Evolutionary conservation across 2,888 invertebrate genomes (phyloP), one percentile per base, ranked within the genome.

Genomic region (Drosophila mimica): DNA sequence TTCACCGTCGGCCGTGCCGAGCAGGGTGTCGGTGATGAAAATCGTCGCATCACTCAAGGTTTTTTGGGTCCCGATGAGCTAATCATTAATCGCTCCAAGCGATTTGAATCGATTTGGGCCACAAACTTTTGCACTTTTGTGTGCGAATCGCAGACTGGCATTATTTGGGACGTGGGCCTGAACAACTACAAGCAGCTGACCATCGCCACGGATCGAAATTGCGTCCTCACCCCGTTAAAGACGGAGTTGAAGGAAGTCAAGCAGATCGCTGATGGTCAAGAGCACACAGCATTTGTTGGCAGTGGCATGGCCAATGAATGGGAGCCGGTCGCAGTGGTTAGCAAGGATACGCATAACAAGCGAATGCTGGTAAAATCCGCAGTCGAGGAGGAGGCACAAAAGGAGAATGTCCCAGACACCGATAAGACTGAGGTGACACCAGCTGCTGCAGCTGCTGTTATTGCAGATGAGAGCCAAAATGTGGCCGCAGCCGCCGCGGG

Each of bases 1-100:
- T 97, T 95, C 92, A 97, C 98, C 0, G 96, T 97, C 93, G 99
- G 99, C 0, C 97, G 98, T 93, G 98, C 96, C 0, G 99, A 99
- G 91, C 98, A 98, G 91, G 99, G 99, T n/a, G n/a, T 98, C 69
- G 94, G 97, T 0, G 13, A n/a, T 36, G 7, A 28, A 17, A 28
- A 92, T 46, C 92, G 95, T 0, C 94, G 95, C 17, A 95, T 95
- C 3, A 93, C 93, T 64, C 88, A 86, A 0, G 91, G 92, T 43
- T 70, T 93, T 5, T 81, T 93, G 28, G 77, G 83, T 2, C 93
- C 93, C 2, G 91, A 90, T n/a, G 65, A 90, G 43, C 86, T 93
- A 2, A 77, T 82, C 2, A 77, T 91, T 1, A 92, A 88, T 53
- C 88, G 88, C 1, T 70, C 82, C 5, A 92, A 89, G 70, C 90